phyloP scores from a whole-genome alignment of 2,797 vertebrate genomes.

The Xiphophorus birchmanni region DNA sequence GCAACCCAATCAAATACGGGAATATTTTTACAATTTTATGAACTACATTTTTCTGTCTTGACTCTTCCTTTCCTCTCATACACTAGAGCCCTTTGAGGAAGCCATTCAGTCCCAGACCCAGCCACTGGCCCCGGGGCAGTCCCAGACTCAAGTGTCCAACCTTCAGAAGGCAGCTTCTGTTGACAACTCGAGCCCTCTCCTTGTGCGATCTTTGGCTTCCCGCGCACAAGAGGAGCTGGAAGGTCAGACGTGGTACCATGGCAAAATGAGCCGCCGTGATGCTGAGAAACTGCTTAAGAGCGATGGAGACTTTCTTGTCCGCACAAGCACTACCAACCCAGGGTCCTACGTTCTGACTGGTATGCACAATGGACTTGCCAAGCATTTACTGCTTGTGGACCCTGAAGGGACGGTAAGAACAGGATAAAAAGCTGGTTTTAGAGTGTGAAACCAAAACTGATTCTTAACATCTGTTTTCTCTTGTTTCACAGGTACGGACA shows the following conservation, averaged over 20 bases:
- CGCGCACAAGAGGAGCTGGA: constrained; percentile 87
- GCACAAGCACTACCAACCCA: constrained; percentile 94
- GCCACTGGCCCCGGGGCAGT: constrained; percentile 60
- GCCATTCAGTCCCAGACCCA: constrained; percentile 91
- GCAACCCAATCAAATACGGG: background rate
- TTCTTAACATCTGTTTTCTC: constrained; percentile 23
- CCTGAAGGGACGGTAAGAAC: constrained; percentile 94
- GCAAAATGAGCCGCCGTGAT: constrained; percentile 94
- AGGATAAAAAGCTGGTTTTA: background rate
- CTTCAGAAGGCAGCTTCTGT: constrained; percentile 85
- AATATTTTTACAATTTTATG: background rate
- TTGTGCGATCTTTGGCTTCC: constrained; percentile 80
- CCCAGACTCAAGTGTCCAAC: constrained; percentile 68
- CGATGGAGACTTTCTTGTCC: constrained; percentile 95
- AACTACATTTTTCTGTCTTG: background rate
- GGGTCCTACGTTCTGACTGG: constrained; percentile 96
- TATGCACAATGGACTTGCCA: constrained; percentile 93
- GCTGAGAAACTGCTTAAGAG: constrained; percentile 91
- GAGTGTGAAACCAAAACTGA: background rate
- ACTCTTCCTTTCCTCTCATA: constrained; percentile 4
- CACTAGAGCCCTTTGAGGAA: constrained; percentile 93
- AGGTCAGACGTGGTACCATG: constrained; percentile 91
- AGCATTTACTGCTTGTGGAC: constrained; percentile 96
- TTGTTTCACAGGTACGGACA: constrained; percentile 88
- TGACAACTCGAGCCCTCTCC: constrained; percentile 87